Base-by-base conservation (phyloP, 2,888 invertebrate species). In the Spilarctia lutea region DNA sequence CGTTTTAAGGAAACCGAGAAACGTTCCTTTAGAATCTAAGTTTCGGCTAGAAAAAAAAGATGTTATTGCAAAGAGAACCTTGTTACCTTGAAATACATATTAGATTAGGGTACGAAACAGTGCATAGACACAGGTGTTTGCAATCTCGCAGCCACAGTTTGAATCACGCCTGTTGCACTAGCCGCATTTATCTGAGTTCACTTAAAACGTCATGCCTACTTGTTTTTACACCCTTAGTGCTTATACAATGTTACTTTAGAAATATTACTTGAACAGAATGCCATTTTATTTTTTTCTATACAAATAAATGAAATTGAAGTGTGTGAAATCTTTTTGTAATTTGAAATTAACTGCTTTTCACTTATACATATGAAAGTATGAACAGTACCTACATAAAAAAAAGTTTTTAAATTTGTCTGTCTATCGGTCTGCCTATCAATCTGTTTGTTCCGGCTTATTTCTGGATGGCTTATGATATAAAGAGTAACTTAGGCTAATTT, bases 161-260 rank as follows among this genome's bases (percentile, higher is more conserved):
- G 94, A 94, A 94, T 94, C 94, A 94, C 92, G 92, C 92, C 88
- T 88, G 90, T 90, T 91, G 91, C 91, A 86, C 84, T 89, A 91
- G 91, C 89, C 92, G 91, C 93, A 94, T 95, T 93, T 89, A 93
- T 95, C 95, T 93, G 91, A 84, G 84, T 90, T 89, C 90, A 91
- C 90, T 91, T 90, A 88, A 88, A 86, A 84, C 91, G 92, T 93
- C 94, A 91, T 86, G 87, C 81, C 79, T 81, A 87, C 89, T 90
- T 91, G 87, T 84, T 90, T 88, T 88, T 92, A 87, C 81, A 86
- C 85, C 79, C 85, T 87, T 88, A 86, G 81, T 82, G 79, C 77
- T 78, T 72, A 80, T 81, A 82, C 74, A 76, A 78, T 77, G 80
- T 80, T 82, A 80, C 79, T 80, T 80, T 77, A 69, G 73, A 79